Evolutionary conservation across 2,888 invertebrate species (phyloP).

Genomic region (Diogma glabrata): DNA sequence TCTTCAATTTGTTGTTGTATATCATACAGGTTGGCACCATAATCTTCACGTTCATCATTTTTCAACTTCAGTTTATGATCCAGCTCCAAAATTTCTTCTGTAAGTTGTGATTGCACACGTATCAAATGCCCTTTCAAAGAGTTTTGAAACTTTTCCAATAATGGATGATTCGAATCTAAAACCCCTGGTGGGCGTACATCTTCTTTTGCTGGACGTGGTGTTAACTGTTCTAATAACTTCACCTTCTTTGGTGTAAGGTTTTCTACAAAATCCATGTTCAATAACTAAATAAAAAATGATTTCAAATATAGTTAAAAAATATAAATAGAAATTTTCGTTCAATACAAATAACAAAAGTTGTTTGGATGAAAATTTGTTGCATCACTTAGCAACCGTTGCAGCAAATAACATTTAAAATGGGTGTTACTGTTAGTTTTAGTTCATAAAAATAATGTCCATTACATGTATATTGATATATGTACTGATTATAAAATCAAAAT

Average conservation of each 20-base stretch:
- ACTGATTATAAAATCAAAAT: too few relatives aligned
- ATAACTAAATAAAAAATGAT: too few relatives aligned
- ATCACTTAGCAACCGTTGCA: too few relatives aligned
- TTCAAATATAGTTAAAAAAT: too few relatives aligned
- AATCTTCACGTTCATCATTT: conserved; percentile 31
- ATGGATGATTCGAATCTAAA: conserved; percentile 58
- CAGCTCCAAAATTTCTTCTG: conserved; percentile 53
- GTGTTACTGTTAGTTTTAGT: too few relatives aligned
- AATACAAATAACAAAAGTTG: too few relatives aligned
- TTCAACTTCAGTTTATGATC: conserved; percentile 37
- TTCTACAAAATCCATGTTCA: conserved; percentile 7
- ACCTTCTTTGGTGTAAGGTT: conserved; percentile 4
- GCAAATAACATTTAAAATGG: too few relatives aligned
- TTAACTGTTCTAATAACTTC: conserved; percentile 8
- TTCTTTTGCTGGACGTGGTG: conserved; percentile 1
- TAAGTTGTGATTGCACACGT: conserved; percentile 50
- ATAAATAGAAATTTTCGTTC: too few relatives aligned
- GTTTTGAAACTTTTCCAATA: conserved; percentile 61
- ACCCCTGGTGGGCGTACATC: conserved; percentile 27
- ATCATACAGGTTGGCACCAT: conserved; percentile 38
- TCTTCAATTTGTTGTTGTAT: conserved; percentile 38
- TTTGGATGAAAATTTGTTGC: too few relatives aligned
- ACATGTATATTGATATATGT: too few relatives aligned
- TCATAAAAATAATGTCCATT: too few relatives aligned
- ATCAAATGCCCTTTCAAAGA: conserved; percentile 53